A percentile compares a stretch with the other conserved stretches of the same genome.
Evolutionary conservation across 2,797 vertebrate species (phyloP).

Genomic region (Danio jaintianensis): DNA sequence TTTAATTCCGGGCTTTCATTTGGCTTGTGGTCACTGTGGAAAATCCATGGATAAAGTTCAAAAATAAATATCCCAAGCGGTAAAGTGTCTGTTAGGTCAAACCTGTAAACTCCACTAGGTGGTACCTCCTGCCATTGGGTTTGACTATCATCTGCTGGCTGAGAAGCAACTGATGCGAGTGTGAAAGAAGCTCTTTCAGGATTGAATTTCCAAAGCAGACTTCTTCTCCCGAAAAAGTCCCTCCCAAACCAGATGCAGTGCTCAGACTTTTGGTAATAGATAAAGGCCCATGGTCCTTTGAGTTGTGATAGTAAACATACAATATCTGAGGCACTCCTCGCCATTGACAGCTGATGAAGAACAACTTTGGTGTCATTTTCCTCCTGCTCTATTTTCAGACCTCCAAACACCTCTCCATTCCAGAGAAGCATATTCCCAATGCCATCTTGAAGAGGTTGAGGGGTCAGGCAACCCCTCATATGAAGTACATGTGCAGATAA

Average conservation of each 20-base stretch:
- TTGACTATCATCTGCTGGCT: constrained; percentile 25
- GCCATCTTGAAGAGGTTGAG: constrained; percentile 86
- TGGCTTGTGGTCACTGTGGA: constrained; percentile 30
- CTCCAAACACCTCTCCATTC: constrained; percentile 95
- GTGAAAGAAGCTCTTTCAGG: constrained; percentile 65
- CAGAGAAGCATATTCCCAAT: constrained; percentile 87
- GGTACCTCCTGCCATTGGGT: constrained; percentile 88
- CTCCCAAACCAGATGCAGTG: constrained; percentile 93
- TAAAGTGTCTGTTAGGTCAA: constrained; percentile 79
- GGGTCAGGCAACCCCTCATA: constrained; percentile 85
- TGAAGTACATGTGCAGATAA: constrained; percentile 94
- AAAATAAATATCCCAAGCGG: constrained; percentile 71
- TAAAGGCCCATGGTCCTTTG: constrained; percentile 89
- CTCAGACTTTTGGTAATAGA: constrained; percentile 86
- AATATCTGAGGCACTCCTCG: constrained; percentile 76
- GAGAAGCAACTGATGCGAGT: constrained; percentile 81
- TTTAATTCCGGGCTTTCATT: constrained; percentile 41
- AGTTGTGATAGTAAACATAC: constrained; percentile 81
- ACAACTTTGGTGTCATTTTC: constrained; percentile 88
- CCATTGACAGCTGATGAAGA: constrained; percentile 76
- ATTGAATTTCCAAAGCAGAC: constrained; percentile 89
- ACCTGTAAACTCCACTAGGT: constrained; percentile 85
- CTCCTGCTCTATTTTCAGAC: constrained; percentile 75
- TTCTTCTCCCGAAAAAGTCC: constrained; percentile 94
- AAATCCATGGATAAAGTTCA: constrained; percentile 84